A percentile compares a stretch with the other conserved stretches of the same genome.
Evolutionary conservation across 2,113 vertebrate genomes (phyloP).

Genomic region (Syngnathoides biaculeatus): DNA sequence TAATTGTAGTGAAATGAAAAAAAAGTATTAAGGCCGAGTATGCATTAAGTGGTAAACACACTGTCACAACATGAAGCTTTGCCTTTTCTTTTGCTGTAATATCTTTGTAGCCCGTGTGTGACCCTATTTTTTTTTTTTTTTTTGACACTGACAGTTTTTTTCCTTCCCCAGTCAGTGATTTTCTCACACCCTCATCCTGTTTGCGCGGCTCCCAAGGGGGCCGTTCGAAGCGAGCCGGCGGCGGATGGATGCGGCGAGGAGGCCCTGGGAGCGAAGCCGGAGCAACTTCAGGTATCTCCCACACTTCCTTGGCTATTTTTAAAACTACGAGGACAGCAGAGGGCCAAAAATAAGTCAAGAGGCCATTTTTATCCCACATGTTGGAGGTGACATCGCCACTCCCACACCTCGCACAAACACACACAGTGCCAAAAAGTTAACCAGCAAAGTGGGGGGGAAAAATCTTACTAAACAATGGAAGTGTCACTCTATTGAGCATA

Average conservation of each 20-base stretch:
- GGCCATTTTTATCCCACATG: slow-evolving; percentile 70
- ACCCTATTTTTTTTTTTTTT: slow-evolving; percentile 8
- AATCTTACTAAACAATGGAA: slow-evolving; percentile 39
- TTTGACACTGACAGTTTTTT: slow-evolving; percentile 34
- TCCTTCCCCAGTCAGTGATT: slow-evolving; percentile 43
- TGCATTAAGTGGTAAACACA: neutral
- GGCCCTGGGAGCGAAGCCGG: slow-evolving; percentile 54
- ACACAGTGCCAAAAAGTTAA: slow-evolving; percentile 17
- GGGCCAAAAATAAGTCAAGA: slow-evolving; percentile 74
- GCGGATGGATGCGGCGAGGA: slow-evolving; percentile 61
- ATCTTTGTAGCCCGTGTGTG: neutral
- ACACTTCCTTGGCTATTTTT: slow-evolving; percentile 76
- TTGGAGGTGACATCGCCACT: slow-evolving; percentile 36
- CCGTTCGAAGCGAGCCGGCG: slow-evolving; percentile 31
- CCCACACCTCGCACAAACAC: slow-evolving; percentile 8
- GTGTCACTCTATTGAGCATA: slow-evolving; percentile 33
- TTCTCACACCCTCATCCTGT: slow-evolving; percentile 68
- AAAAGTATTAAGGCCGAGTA: too few relatives aligned
- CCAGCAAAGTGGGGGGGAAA: slow-evolving; percentile 27
- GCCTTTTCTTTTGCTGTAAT: slow-evolving; percentile 12
- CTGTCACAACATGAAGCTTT: neutral
- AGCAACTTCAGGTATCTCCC: slow-evolving; percentile 74
- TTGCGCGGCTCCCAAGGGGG: slow-evolving; percentile 45
- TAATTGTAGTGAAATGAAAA: neutral
- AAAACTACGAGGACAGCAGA: slow-evolving; percentile 53